A percentile compares a stretch with the other conserved stretches of the same genome.
Evolutionary conservation across 2,113 vertebrate species (phyloP).

Genomic region (Neogale vison): DNA sequence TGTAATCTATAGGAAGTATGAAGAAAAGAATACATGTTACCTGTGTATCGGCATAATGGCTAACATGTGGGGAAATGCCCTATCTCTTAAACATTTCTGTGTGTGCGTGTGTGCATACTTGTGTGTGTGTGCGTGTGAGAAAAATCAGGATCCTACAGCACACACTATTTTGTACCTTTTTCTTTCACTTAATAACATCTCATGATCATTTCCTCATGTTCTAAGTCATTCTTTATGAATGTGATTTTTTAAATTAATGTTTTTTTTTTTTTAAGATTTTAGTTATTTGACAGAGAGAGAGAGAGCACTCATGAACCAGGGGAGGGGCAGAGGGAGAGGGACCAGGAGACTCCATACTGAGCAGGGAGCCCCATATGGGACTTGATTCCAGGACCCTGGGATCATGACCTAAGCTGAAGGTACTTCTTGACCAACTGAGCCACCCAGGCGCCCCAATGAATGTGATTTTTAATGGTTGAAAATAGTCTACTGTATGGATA

Average conservation of each 20-base stretch:
- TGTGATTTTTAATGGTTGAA: neutral
- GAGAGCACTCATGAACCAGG: too few relatives aligned
- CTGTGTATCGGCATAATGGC: neutral
- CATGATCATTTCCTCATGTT: conserved; percentile 2
- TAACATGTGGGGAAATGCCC: neutral
- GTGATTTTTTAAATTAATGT: neutral
- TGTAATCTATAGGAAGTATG: neutral
- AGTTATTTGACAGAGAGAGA: neutral
- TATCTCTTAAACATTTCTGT: neutral
- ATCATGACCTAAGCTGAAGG: neutral
- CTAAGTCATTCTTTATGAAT: neutral
- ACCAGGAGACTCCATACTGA: neutral
- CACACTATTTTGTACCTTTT: neutral
- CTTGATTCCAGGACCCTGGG: neutral
- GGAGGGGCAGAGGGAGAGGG: neutral
- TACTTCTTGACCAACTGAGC: neutral
- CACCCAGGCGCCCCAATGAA: neutral
- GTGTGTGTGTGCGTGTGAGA: neutral
- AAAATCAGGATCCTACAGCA: neutral
- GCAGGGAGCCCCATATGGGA: neutral
- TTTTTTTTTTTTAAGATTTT: neutral
- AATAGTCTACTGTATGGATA: neutral
- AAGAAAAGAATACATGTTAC: neutral
- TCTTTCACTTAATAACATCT: neutral
- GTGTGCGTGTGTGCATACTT: neutral